phyloP scores from a whole-genome alignment of 2,888 invertebrate species.

The Fissipunctia ypsillon region DNA sequence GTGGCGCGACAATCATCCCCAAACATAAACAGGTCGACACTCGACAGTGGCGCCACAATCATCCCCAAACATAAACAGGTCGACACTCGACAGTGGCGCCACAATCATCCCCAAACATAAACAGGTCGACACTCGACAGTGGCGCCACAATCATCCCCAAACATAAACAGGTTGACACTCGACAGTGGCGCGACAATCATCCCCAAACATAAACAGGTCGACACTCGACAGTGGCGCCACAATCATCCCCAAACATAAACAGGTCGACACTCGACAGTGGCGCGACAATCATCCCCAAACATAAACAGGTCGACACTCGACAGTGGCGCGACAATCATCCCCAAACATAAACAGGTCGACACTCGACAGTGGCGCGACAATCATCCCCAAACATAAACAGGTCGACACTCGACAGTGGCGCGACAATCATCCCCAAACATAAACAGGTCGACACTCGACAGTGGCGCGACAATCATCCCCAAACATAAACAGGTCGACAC shows the following conservation, averaged over 20 bases:
- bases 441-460: background rate
- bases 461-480: slow-evolving; percentile 4
- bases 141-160: slow-evolving; percentile 7
- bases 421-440: slow-evolving; percentile 18
- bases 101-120: slow-evolving; percentile 20
- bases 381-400: slow-evolving; percentile 22
- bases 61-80: slow-evolving; percentile 24
- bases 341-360: slow-evolving; percentile 19
- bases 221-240: background rate
- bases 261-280: background rate
- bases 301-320: slow-evolving; percentile 9
- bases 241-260: slow-evolving; percentile 18
- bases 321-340: slow-evolving; percentile 2
- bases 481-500: slow-evolving; percentile 17
- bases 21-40: slow-evolving; percentile 17
- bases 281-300: slow-evolving; percentile 11
- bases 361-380: background rate
- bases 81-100: background rate
- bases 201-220: slow-evolving; percentile 21
- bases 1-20: slow-evolving; percentile 4
- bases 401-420: background rate
- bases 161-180: slow-evolving; percentile 12
- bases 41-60: background rate
- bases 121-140: background rate
- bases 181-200: slow-evolving; percentile 1